Evolutionary conservation across 2,797 vertebrate species (phyloP).

Genomic region (Manis crassicaudata): DNA sequence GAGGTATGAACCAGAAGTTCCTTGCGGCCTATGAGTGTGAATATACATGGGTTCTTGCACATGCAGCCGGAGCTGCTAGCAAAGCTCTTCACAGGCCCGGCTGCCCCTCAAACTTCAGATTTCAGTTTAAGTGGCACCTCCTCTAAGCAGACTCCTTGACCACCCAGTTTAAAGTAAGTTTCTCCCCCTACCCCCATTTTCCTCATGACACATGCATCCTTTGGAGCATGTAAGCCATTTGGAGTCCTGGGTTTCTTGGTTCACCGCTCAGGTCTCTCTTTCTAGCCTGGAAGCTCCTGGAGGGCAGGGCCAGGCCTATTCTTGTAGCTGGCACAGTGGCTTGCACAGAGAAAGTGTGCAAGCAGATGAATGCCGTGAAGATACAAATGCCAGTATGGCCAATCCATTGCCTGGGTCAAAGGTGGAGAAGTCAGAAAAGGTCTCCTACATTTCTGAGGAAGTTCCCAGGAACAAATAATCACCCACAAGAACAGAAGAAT

Average conservation of each 20-base stretch:
- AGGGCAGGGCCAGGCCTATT: background rate
- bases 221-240: background rate
- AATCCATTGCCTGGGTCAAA: background rate
- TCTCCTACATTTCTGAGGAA: background rate
- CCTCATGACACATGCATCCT: background rate
- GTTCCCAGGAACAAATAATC: background rate
- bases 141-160: background rate
- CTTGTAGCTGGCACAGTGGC: background rate
- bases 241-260: background rate
- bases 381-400: background rate
- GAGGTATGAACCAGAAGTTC: background rate
- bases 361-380: background rate
- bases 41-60: background rate
- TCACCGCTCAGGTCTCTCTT: background rate
- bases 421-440: background rate
- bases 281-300: background rate
- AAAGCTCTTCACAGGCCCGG: accelerated
- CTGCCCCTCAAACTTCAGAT: background rate
- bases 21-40: background rate
- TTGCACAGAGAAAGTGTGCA: too few relatives aligned
- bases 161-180: background rate
- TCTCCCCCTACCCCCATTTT: background rate
- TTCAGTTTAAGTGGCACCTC: background rate
- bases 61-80: background rate
- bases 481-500: too few relatives aligned